phyloP scores from a whole-genome alignment of 2,888 invertebrate species.

The Aethes cnicana region DNA sequence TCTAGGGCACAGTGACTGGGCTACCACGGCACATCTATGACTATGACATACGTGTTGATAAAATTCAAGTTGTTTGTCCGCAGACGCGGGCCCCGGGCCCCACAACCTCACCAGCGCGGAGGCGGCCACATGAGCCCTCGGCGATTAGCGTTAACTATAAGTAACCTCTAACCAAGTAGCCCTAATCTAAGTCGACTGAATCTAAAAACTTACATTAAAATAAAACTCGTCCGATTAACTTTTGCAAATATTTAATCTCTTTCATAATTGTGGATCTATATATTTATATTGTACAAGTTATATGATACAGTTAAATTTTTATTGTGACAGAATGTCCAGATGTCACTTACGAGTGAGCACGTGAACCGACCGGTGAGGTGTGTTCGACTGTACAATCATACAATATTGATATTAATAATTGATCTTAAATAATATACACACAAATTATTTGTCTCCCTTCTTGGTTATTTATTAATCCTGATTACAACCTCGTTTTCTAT shows the following conservation, averaged over 20 bases:
- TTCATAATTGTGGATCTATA: constrained; percentile 84
- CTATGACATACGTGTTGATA: too few relatives aligned
- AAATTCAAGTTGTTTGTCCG: too few relatives aligned
- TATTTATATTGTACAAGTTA: constrained; percentile 82
- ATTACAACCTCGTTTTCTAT: constrained; percentile 80
- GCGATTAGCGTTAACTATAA: constrained; percentile 47
- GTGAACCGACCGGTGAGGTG: constrained; percentile 58
- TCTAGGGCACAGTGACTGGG: too few relatives aligned
- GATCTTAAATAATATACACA: constrained; percentile 78
- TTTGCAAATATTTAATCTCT: constrained; percentile 84
- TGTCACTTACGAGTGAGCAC: constrained; percentile 57
- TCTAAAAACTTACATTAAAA: constrained; percentile 47
- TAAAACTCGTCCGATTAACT: constrained; percentile 73
- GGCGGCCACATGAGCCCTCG: constrained; percentile 42
- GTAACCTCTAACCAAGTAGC: constrained; percentile 48
- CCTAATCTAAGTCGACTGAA: constrained; percentile 54
- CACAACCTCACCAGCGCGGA: constrained; percentile 72
- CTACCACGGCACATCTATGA: too few relatives aligned
- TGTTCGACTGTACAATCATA: constrained; percentile 71
- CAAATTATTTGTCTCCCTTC: constrained; percentile 79
- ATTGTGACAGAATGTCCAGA: constrained; percentile 60
- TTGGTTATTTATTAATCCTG: constrained; percentile 65
- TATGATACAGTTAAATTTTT: constrained; percentile 77
- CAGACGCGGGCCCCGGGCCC: constrained; percentile 83
- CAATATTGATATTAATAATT: constrained; percentile 63